Evolutionary conservation across 2,888 invertebrate species (phyloP).

Genomic region (Lapara coniferarum): DNA sequence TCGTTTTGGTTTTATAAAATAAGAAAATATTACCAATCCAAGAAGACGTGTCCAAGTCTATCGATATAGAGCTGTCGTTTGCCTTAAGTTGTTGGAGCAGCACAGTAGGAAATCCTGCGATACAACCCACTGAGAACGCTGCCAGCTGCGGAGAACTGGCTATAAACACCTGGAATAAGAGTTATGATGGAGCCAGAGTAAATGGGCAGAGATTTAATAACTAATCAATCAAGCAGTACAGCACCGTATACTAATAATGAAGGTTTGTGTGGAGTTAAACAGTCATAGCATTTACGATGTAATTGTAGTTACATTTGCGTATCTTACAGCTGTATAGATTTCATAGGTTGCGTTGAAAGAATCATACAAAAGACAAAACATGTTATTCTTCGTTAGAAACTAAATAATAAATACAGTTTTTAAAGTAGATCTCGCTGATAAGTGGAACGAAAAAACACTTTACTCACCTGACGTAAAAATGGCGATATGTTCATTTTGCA

Average conservation of each 20-base stretch:
- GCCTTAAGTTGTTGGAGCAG: slow-evolving; percentile 38
- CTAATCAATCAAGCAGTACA: too few relatives aligned
- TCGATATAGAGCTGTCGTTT: slow-evolving; percentile 35
- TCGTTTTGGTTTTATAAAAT: too few relatives aligned
- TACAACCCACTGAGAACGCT: slow-evolving; percentile 36
- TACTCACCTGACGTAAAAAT: slow-evolving; percentile 2
- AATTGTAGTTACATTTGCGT: too few relatives aligned
- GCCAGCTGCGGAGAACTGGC: slow-evolving; percentile 38
- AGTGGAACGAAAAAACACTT: not conserved
- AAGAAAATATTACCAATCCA: slow-evolving; percentile 41
- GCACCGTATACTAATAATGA: too few relatives aligned
- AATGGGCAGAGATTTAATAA: too few relatives aligned
- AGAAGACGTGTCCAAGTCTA: slow-evolving; percentile 39
- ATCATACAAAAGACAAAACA: too few relatives aligned
- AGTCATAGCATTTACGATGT: too few relatives aligned
- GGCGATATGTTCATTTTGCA: slow-evolving; percentile 9
- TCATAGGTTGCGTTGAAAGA: too few relatives aligned
- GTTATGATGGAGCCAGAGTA: not conserved
- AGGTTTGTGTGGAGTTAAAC: too few relatives aligned
- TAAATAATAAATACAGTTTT: not conserved
- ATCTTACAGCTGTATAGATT: too few relatives aligned
- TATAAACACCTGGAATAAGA: slow-evolving; percentile 34
- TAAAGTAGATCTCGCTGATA: not conserved
- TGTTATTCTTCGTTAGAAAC: too few relatives aligned
- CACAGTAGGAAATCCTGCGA: slow-evolving; percentile 35